Conservation (phyloP, 2,113 vertebrate species). For the Trogon surrucura region DNA sequence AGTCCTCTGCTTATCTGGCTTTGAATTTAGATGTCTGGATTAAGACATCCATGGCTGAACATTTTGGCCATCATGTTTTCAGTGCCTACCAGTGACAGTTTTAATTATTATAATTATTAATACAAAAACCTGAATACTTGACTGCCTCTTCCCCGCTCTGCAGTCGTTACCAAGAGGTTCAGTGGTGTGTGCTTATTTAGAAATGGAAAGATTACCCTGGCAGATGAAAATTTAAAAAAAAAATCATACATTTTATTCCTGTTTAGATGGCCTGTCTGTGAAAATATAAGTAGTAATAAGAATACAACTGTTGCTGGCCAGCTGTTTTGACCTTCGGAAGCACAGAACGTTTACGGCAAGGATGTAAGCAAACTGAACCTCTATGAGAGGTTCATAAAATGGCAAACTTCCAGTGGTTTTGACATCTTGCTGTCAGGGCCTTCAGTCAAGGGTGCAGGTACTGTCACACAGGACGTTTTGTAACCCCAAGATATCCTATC, state of each 20-base stretch:
- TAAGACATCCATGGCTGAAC: neutral
- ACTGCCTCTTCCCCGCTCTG: neutral
- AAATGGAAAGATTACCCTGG: neutral
- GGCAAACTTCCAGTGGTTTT: neutral
- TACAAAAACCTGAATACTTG: neutral
- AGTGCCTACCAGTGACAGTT: neutral
- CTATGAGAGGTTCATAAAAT: neutral
- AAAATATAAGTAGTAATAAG: neutral
- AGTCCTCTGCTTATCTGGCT: neutral
- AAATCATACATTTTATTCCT: neutral
- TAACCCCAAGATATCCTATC: neutral
- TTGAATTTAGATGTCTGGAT: neutral
- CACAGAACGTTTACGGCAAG: neutral
- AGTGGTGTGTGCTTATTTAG: neutral
- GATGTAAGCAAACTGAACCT: neutral
- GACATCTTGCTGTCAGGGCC: neutral
- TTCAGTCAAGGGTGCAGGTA: neutral
- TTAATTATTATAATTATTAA: conserved; percentile 50
- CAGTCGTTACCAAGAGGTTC: neutral
- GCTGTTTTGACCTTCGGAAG: neutral
- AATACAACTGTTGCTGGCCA: neutral
- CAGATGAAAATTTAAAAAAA: neutral
- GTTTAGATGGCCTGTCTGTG: neutral
- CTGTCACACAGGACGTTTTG: neutral
- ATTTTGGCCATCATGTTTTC: conserved; percentile 1